Conservation (phyloP, 2,888 invertebrate species). For the Venusia cambrica region DNA sequence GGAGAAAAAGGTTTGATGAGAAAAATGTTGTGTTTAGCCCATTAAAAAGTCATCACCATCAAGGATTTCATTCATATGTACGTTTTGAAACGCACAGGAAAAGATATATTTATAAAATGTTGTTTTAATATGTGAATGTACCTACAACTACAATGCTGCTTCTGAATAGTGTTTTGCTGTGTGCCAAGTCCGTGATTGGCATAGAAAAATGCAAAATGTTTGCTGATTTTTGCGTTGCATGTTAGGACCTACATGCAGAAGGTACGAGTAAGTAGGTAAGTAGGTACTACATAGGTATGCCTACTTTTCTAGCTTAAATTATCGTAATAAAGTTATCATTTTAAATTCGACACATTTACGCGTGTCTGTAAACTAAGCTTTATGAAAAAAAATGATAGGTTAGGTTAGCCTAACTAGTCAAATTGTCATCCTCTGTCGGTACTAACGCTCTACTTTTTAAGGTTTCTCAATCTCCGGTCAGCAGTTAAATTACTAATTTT, state of each 20-base stretch:
- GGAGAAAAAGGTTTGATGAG: neutral
- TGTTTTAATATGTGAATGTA: slow-evolving; percentile 20
- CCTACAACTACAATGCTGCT: too few relatives aligned
- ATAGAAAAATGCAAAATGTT: slow-evolving; percentile 30
- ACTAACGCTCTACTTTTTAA: slow-evolving; percentile 2
- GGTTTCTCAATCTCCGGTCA: slow-evolving; percentile 5
- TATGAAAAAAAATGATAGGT: too few relatives aligned
- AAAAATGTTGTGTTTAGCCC: neutral
- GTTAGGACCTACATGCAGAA: slow-evolving; percentile 14
- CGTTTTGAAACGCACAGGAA: too few relatives aligned
- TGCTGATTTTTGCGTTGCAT: slow-evolving; percentile 17
- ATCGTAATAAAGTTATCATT: too few relatives aligned
- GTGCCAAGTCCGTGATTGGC: slow-evolving; percentile 34
- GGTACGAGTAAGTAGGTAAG: too few relatives aligned
- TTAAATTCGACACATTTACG: too few relatives aligned
- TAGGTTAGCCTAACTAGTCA: slow-evolving; percentile 4
- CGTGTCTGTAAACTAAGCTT: too few relatives aligned
- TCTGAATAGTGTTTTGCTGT: slow-evolving; percentile 28
- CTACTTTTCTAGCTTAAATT: too few relatives aligned
- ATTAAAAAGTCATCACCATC: too few relatives aligned
- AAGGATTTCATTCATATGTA: too few relatives aligned
- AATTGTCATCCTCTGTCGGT: neutral
- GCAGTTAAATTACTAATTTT: slow-evolving; percentile 7
- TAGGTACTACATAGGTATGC: too few relatives aligned
- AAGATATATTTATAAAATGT: too few relatives aligned